A percentile compares a stretch with the other conserved stretches of the same genome.
These are phyloP conservation scores for Oplegnathus fasciatus DNA, from an alignment of 2,113 vertebrate species.

Conservation along the genomic window DNA sequence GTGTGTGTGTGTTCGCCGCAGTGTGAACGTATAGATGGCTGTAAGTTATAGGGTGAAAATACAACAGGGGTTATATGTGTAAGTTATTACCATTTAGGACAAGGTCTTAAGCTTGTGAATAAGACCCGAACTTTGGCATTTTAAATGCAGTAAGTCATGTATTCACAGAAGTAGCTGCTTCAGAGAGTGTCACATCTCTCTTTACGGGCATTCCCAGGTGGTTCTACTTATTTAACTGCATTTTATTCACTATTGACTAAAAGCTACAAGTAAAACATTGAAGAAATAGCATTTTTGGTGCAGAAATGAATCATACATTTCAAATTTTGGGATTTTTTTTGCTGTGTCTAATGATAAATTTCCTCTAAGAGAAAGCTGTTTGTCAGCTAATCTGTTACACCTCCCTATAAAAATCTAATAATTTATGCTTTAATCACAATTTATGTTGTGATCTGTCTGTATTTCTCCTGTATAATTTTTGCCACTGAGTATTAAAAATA, in stretches of 20 bases:
- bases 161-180: conserved; percentile 2
- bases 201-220: conserved; percentile 15
- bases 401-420: not conserved
- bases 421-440: conserved; percentile 6
- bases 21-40: conserved; percentile 45
- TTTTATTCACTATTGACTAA: conserved; percentile 9
- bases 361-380: not conserved
- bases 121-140: conserved; percentile 4
- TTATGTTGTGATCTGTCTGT: not conserved
- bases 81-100: conserved; percentile 7
- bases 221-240: conserved; percentile 2
- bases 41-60: conserved; percentile 26
- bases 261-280: not conserved
- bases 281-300: conserved; percentile 3
- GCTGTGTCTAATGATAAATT: not conserved
- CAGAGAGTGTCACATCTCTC: conserved; percentile 1
- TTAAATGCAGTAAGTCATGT: conserved; percentile 4
- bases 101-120: not conserved
- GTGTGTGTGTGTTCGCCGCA: conserved; percentile 18
- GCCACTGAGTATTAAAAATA: not conserved
- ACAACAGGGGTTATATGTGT: not conserved
- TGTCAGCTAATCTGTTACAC: not conserved
- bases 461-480: conserved; percentile 9
- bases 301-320: not conserved
- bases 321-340: not conserved